phyloP scores from a whole-genome alignment of 2,797 vertebrate genomes.

The Champsocephalus esox region DNA sequence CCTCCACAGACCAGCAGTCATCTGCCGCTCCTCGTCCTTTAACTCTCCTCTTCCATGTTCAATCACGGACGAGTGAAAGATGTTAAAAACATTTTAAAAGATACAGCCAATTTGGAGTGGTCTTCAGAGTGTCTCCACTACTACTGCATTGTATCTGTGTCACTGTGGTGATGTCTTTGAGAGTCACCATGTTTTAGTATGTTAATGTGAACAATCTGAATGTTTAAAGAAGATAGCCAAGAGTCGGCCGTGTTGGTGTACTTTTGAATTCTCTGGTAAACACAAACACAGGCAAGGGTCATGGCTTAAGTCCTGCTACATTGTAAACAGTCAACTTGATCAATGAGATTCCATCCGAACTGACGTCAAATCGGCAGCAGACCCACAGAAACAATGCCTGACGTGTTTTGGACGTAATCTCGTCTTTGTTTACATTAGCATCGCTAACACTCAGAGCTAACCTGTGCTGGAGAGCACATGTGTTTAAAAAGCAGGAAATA shows the following conservation, averaged over 20 bases:
- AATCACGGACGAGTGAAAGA: conserved; percentile 21
- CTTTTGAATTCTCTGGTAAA: neutral
- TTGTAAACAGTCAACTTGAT: neutral
- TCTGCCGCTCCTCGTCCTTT: conserved; percentile 85
- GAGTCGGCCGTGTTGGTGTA: too few species aligned
- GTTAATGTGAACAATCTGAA: neutral
- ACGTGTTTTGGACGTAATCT: too few species aligned
- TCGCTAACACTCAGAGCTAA: too few species aligned
- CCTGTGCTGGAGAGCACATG: too few species aligned
- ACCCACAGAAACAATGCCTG: too few species aligned
- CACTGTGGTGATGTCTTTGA: neutral
- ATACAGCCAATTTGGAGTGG: neutral
- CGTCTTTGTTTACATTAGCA: too few species aligned
- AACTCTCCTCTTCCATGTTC: conserved; percentile 77
- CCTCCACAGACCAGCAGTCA: conserved; percentile 91
- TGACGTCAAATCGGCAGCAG: too few species aligned
- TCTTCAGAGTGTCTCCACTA: too few species aligned
- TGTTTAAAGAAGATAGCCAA: neutral
- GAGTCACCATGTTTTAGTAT: neutral
- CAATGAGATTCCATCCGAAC: neutral
- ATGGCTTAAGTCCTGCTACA: neutral
- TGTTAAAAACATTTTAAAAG: conserved; percentile 2
- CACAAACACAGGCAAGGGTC: neutral
- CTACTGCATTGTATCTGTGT: neutral
- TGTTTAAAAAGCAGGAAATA: too few species aligned